Base-by-base conservation (phyloP, 2,888 invertebrate species). In the Hydrotaea diabolus region DNA sequence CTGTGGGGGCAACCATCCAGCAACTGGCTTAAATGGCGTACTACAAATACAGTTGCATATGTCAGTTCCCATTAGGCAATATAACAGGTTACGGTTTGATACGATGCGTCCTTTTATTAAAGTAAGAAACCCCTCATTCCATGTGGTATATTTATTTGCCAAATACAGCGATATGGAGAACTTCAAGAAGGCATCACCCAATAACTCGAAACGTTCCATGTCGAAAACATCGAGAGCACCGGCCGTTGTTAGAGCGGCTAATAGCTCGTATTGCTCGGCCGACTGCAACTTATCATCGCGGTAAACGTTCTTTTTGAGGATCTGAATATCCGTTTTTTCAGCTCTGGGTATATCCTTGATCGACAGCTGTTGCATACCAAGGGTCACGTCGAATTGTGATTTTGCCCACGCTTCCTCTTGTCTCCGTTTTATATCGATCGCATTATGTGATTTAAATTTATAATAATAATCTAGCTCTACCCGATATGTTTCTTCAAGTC, bases 181-280 rank as follows among this genome's bases (percentile, higher is more conserved):
- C 92, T 98, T 98, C 2, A 98, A 92, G 88, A 96, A 96, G 0
- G 97, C 96, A 93, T 98, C 98, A 0, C 98, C 98, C 49, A 98
- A 94, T 0, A 96, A 95, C 92, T 98, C 97, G 46, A 96, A 92
- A 5, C 97, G 93, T 91, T 98, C 98, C 89, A 96, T 93, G 90
- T 96, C 95, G 76, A 97, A 95, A 55, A 94, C 94, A 90, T 98
- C 97, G 78, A 94, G 93, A 0, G 95, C 94, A 85, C 94, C 93
- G 13, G 95, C 94, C 55, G 95, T 93, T 0, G 96, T 96, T 13
- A 97, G 91, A 0, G 96, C 96, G 90, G 94, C 91, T 82, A 93
- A 77, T 8, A 92, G 89, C 43, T 92, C 92, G 17, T 87, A 86
- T 80, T 92, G 92, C 77, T 92, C 92, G 1, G 90, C 92, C 2